phyloP scores from a whole-genome alignment of 1,140 invertebrate species.

The Mesaphorura yosii region DNA sequence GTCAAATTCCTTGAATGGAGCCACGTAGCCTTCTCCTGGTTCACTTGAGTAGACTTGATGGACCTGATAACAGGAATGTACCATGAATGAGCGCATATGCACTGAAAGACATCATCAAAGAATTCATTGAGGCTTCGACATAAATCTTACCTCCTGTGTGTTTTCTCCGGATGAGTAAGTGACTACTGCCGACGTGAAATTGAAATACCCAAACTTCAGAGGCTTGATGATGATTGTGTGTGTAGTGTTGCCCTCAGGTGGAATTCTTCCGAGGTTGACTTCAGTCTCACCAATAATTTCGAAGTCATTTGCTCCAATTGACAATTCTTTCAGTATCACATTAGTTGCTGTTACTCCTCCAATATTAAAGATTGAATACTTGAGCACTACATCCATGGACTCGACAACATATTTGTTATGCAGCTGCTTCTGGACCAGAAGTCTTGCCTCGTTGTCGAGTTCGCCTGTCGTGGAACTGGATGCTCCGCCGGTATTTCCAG shows the following conservation, averaged over 20 bases:
- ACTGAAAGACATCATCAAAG: background rate
- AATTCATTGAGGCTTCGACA: background rate
- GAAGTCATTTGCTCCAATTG: constrained; percentile 84
- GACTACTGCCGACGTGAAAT: constrained; percentile 90
- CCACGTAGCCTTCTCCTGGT: constrained; percentile 91
- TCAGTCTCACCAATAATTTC: constrained; percentile 69
- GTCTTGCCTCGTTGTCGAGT: constrained; percentile 41
- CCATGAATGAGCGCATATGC: background rate
- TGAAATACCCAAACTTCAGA: constrained; percentile 83
- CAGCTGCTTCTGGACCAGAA: constrained; percentile 76
- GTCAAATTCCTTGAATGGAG: constrained; percentile 90
- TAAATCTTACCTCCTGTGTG: constrained; percentile 47
- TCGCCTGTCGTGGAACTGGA: constrained; percentile 1
- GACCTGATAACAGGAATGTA: constrained; percentile 44
- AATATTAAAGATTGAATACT: constrained; percentile 62
- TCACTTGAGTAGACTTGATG: constrained; percentile 84
- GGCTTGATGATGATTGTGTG: constrained; percentile 88
- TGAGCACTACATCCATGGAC: constrained; percentile 89
- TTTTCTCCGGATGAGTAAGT: constrained; percentile 74
- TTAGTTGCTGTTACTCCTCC: constrained; percentile 75
- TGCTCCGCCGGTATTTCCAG: too few relatives aligned
- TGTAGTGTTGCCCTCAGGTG: constrained; percentile 81
- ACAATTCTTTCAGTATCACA: constrained; percentile 74
- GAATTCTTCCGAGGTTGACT: constrained; percentile 73
- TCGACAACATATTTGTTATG: constrained; percentile 98